phyloP scores from a whole-genome alignment of 2,113 vertebrate species.

The Strix uralensis region DNA sequence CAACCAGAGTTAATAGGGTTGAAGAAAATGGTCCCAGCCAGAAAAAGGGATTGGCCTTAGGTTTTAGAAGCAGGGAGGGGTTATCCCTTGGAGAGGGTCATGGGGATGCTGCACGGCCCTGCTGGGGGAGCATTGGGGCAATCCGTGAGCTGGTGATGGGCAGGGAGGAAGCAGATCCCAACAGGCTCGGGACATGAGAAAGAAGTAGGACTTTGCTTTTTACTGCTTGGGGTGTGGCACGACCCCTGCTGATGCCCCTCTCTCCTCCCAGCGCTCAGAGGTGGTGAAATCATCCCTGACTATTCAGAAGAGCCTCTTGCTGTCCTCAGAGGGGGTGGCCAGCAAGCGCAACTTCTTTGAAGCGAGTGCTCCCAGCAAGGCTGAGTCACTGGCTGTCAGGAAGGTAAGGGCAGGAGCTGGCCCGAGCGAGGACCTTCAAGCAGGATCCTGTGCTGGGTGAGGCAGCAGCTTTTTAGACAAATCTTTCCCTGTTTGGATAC shows the following conservation, averaged over 20 bases:
- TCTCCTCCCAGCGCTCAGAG: slow-evolving; percentile 79
- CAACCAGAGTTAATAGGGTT: neutral
- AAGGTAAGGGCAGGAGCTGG: slow-evolving; percentile 67
- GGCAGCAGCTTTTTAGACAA: neutral
- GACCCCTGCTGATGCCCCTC: neutral
- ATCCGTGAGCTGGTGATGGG: neutral
- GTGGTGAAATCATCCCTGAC: slow-evolving; percentile 59
- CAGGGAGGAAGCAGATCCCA: neutral
- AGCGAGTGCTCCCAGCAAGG: slow-evolving; percentile 55
- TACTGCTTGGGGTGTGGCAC: neutral
- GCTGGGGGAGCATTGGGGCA: neutral
- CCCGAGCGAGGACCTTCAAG: neutral
- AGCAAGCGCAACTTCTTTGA: slow-evolving; percentile 91
- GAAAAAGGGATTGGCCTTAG: neutral
- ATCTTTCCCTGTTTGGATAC: neutral
- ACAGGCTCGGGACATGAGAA: rapidly evolving
- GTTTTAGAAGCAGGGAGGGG: neutral
- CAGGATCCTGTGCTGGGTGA: neutral
- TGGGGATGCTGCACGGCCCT: neutral
- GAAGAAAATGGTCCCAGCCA: neutral
- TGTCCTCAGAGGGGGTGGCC: slow-evolving; percentile 82
- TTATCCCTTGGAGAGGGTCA: neutral
- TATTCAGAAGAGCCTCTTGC: slow-evolving; percentile 71
- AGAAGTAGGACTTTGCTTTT: neutral
- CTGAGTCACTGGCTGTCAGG: slow-evolving; percentile 30